Conservation (phyloP, 2,113 vertebrate genomes). For the Menura novaehollandiae region DNA sequence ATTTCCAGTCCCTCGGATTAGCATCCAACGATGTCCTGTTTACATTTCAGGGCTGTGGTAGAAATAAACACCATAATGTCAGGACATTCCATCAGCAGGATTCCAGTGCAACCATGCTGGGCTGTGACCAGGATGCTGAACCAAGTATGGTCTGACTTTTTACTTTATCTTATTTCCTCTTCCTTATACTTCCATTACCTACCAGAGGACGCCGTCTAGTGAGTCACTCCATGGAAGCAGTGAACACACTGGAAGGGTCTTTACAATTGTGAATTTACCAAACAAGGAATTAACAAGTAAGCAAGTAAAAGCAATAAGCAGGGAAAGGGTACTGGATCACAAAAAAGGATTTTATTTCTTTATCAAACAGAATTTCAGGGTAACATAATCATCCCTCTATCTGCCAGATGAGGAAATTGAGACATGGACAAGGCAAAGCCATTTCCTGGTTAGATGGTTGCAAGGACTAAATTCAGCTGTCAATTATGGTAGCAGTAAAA, state of each 20-base stretch:
- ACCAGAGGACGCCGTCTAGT: background rate
- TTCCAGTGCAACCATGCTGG: background rate
- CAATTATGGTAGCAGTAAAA: background rate
- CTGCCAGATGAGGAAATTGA: background rate
- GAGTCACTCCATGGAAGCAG: background rate
- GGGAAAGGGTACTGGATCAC: background rate
- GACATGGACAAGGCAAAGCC: background rate
- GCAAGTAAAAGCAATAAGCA: background rate
- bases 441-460: background rate
- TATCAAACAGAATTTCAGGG: background rate
- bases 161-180: background rate
- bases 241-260: background rate
- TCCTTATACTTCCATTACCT: background rate
- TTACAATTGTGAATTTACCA: background rate
- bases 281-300: background rate
- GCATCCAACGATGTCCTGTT: conserved; percentile 18
- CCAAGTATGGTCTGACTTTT: background rate
- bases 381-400: background rate
- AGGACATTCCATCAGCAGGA: conserved; percentile 49
- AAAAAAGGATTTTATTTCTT: background rate
- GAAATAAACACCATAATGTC: conserved; percentile 52
- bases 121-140: conserved; percentile 10
- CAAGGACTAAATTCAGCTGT: background rate
- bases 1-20: conserved; percentile 23
- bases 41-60: conserved; percentile 18